Percentiles rank a stretch among this genome's conserved stretches.
Evolutionary conservation across 1,140 invertebrate species (phyloP).

Genomic region (Achroia grisella): DNA sequence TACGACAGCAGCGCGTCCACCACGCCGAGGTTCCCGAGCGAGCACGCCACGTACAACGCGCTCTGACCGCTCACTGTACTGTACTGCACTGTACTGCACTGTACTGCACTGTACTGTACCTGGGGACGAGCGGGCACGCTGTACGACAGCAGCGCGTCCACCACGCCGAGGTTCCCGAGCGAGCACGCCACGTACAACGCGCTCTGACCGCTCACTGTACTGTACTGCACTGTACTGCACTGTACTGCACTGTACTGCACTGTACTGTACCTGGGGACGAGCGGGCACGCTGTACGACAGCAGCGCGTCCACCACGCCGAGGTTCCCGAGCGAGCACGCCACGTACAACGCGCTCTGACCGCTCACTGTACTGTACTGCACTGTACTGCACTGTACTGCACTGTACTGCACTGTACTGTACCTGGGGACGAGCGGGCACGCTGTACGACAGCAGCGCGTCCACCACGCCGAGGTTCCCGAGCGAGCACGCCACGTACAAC

Average conservation of each 20-base stretch:
- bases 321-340: constrained; percentile 88
- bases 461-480: constrained; percentile 88
- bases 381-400: too few relatives aligned
- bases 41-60: constrained; percentile 90
- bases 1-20: constrained; percentile 81
- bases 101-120: too few relatives aligned
- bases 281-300: constrained; percentile 42
- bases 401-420: too few relatives aligned
- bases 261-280: too few relatives aligned
- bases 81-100: too few relatives aligned
- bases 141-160: constrained; percentile 80
- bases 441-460: constrained; percentile 78
- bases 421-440: too few relatives aligned
- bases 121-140: too few relatives aligned
- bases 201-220: constrained; percentile 79
- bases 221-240: too few relatives aligned
- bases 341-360: constrained; percentile 93
- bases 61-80: constrained; percentile 79
- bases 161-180: constrained; percentile 86
- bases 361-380: constrained; percentile 70
- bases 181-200: constrained; percentile 91
- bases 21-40: constrained; percentile 86
- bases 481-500: constrained; percentile 89
- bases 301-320: constrained; percentile 85
- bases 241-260: too few relatives aligned